A percentile compares a stretch with the other conserved stretches of the same genome.
Evolutionary conservation across 2,113 vertebrate species (phyloP).

Genomic region (Morone chrysops): DNA sequence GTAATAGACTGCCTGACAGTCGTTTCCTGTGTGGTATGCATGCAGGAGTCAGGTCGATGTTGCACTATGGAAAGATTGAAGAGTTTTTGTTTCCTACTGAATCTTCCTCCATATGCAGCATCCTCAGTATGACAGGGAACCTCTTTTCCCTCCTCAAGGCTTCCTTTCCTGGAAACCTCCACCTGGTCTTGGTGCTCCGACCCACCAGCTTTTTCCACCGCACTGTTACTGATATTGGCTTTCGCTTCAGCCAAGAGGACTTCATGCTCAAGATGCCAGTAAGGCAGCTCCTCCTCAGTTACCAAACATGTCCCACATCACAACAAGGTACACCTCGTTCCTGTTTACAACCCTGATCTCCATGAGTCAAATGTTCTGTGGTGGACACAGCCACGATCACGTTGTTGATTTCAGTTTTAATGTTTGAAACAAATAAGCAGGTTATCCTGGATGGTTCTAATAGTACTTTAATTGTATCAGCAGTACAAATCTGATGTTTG

Average conservation of each 20-base stretch:
- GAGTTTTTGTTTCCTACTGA: background rate
- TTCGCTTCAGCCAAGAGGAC: conserved; percentile 97
- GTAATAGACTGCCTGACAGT: conserved; percentile 41
- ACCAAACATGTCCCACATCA: conserved; percentile 72
- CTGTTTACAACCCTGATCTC: conserved; percentile 31
- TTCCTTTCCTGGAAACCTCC: conserved; percentile 95
- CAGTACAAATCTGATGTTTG: background rate
- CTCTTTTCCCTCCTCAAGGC: conserved; percentile 78
- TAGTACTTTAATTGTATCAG: background rate
- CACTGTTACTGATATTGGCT: conserved; percentile 95
- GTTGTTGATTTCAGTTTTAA: conserved; percentile 12
- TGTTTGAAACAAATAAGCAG: background rate
- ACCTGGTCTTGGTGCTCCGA: conserved; percentile 94
- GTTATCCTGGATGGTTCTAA: background rate
- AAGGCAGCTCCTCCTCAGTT: conserved; percentile 74
- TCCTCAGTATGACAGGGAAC: background rate
- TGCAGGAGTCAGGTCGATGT: rapidly evolving
- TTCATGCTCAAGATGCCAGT: conserved; percentile 97
- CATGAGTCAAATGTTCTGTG: conserved; percentile 42
- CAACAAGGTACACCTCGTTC: conserved; percentile 56
- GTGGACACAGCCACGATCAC: conserved; percentile 30
- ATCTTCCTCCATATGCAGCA: background rate
- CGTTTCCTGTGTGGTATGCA: background rate
- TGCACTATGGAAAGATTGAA: background rate
- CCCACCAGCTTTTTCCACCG: conserved; percentile 97